phyloP scores from a whole-genome alignment of 2,888 invertebrate genomes.

The Drosophila fulvimacula region DNA sequence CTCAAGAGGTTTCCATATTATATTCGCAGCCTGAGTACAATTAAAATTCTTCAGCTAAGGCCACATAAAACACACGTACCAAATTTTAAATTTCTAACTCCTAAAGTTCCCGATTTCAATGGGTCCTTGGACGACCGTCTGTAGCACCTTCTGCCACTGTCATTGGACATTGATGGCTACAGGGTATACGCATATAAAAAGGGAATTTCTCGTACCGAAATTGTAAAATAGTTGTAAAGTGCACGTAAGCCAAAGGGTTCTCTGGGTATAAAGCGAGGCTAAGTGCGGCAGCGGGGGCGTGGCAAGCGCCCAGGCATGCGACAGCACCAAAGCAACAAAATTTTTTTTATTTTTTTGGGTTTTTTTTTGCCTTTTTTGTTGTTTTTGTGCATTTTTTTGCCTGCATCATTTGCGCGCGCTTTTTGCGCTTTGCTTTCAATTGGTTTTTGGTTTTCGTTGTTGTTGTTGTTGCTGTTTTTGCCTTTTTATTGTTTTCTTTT shows the following conservation, averaged over 20 bases:
- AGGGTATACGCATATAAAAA: conserved; percentile 12
- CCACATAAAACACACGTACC: not conserved
- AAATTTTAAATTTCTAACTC: not conserved
- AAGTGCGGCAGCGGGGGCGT: not conserved
- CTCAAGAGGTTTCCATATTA: too few species aligned
- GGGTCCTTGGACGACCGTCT: not conserved
- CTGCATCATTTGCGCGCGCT: conserved; percentile 62
- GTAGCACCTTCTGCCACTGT: not conserved
- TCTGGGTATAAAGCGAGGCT: not conserved
- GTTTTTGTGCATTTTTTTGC: conserved; percentile 6
- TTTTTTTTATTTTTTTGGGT: conserved; percentile 2
- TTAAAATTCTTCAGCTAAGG: not conserved
- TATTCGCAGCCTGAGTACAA: too few species aligned
- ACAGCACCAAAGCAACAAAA: conserved; percentile 31
- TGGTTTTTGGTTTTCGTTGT: conserved; percentile 15
- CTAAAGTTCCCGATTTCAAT: not conserved
- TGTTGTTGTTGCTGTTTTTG: conserved; percentile 32
- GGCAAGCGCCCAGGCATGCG: conserved; percentile 27
- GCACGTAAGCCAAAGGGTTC: conserved; percentile 41
- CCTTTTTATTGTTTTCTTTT: conserved; percentile 32
- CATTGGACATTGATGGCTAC: not conserved
- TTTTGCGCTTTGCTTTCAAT: conserved; percentile 50
- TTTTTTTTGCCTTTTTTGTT: conserved; percentile 6
- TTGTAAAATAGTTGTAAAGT: conserved; percentile 59
- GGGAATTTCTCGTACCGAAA: conserved; percentile 21